Conservation (phyloP, 2,888 invertebrate genomes). For the Dryadula phaetusa region DNA sequence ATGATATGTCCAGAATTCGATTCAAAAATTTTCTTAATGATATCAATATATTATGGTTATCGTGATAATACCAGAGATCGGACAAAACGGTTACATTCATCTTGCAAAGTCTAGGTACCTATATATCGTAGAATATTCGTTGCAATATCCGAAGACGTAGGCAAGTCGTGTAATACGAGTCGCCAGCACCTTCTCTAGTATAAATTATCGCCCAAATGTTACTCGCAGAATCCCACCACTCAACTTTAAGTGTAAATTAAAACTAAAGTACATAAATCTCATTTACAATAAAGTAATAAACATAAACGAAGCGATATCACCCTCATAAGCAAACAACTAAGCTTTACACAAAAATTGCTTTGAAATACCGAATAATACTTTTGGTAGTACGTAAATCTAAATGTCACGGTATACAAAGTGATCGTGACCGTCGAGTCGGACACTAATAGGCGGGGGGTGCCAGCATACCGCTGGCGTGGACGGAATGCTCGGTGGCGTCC, state of each 20-base stretch:
- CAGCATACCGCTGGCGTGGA: slow-evolving; percentile 83
- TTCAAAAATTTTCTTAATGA: slow-evolving; percentile 74
- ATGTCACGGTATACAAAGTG: slow-evolving; percentile 53
- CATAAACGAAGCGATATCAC: slow-evolving; percentile 56
- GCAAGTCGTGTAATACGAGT: slow-evolving; percentile 77
- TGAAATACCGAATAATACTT: slow-evolving; percentile 77
- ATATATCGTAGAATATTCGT: slow-evolving; percentile 69
- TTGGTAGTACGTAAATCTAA: slow-evolving; percentile 76
- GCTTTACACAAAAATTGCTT: slow-evolving; percentile 61
- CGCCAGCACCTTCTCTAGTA: slow-evolving; percentile 79
- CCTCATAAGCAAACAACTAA: slow-evolving; percentile 65
- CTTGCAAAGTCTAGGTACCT: slow-evolving; percentile 69
- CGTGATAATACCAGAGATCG: slow-evolving; percentile 78
- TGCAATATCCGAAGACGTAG: slow-evolving; percentile 80
- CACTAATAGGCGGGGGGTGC: slow-evolving; percentile 80
- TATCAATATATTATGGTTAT: slow-evolving; percentile 72
- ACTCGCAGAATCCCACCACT: slow-evolving; percentile 69
- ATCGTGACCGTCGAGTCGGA: slow-evolving; percentile 58
- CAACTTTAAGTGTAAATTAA: slow-evolving; percentile 60
- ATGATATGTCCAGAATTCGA: slow-evolving; percentile 75
- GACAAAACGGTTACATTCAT: slow-evolving; percentile 67
- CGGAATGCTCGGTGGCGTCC: slow-evolving; percentile 82
- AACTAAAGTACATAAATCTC: slow-evolving; percentile 56
- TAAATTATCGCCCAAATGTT: slow-evolving; percentile 68
- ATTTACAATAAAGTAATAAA: slow-evolving; percentile 62